Evolutionary conservation across 2,113 vertebrate genomes (phyloP).

Genomic region (Panthera tigris): DNA sequence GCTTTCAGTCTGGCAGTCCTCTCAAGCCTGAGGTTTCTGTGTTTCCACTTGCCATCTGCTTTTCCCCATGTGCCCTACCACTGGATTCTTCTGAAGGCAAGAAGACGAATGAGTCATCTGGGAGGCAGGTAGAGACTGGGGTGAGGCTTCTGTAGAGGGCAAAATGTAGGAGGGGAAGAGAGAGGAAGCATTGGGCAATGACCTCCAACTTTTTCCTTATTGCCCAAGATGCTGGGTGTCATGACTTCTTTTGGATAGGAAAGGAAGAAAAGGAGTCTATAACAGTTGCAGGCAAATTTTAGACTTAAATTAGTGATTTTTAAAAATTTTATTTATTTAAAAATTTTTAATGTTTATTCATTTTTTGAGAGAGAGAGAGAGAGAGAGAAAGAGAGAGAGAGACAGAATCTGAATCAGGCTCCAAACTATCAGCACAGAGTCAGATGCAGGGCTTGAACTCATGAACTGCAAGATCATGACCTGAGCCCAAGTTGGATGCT

Average conservation of each 20-base stretch:
- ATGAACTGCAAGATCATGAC: too few relatives aligned
- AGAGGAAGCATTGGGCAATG: neutral
- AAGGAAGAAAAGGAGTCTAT: neutral
- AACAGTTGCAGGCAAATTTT: neutral
- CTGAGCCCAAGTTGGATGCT: too few relatives aligned
- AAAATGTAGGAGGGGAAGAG: neutral
- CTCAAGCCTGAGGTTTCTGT: neutral
- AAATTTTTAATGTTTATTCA: too few relatives aligned
- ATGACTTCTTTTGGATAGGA: neutral
- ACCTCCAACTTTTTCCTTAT: neutral
- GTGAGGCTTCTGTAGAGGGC: neutral
- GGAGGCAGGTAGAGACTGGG: neutral
- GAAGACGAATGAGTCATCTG: neutral
- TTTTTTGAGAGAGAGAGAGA: too few relatives aligned
- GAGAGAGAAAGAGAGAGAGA: too few relatives aligned
- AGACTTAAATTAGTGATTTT: neutral
- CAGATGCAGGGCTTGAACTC: too few relatives aligned
- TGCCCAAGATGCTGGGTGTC: neutral
- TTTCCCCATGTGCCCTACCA: neutral
- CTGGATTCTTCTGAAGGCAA: neutral
- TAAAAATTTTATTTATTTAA: too few relatives aligned
- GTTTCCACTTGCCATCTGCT: neutral
- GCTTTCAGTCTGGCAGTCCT: neutral
- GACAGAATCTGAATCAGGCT: too few relatives aligned
- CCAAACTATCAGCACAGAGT: too few relatives aligned